Conservation (phyloP, 2,113 vertebrate species). For the Andinoacara biseriatus region DNA sequence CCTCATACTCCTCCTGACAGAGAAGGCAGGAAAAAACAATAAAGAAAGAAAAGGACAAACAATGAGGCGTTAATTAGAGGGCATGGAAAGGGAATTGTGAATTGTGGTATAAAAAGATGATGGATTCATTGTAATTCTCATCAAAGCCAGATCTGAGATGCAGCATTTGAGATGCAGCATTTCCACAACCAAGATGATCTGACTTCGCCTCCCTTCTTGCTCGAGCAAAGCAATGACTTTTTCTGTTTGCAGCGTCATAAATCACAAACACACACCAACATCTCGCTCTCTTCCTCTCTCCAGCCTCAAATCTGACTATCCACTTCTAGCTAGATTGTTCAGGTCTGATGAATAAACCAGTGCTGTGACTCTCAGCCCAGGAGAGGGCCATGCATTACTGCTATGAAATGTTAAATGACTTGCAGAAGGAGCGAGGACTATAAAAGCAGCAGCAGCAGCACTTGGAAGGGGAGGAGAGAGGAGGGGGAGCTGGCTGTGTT, state of each 20-base stretch:
- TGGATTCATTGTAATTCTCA: background rate
- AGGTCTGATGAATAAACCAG: conserved; percentile 77
- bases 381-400: conserved; percentile 67
- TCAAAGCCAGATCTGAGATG: background rate
- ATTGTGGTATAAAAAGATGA: background rate
- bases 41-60: conserved; percentile 14
- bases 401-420: conserved; percentile 77
- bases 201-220: background rate
- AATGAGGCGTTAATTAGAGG: conserved; percentile 17
- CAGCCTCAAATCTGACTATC: conserved; percentile 38
- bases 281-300: conserved; percentile 1
- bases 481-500: conserved; percentile 51
- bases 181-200: background rate
- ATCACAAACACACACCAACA: background rate
- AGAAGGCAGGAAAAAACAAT: conserved; percentile 13
- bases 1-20: conserved; percentile 42
- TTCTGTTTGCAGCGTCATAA: background rate
- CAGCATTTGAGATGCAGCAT: background rate
- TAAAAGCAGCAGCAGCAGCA: conserved; percentile 64
- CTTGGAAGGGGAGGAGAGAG: conserved; percentile 37
- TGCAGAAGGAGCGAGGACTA: conserved; percentile 52
- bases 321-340: conserved; percentile 45
- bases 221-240: background rate
- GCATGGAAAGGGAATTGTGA: background rate
- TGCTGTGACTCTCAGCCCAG: conserved; percentile 57